Evolutionary conservation across 2,113 vertebrate genomes (phyloP).

Genomic region (Amphilophus citrinellus): DNA sequence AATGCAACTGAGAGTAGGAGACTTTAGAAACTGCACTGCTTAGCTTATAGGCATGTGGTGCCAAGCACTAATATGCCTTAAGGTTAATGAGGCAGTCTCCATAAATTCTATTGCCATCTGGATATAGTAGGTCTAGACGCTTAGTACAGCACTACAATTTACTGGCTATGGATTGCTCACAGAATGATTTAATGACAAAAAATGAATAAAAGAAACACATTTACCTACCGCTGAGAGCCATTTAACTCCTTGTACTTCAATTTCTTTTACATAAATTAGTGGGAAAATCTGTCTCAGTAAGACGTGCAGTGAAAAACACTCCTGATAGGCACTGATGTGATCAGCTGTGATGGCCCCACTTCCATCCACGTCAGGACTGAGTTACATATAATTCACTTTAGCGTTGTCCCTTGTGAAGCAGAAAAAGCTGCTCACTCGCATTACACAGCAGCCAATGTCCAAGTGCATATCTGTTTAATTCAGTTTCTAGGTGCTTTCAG

Average conservation of each 20-base stretch:
- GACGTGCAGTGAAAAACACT: background rate
- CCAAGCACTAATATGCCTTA: conserved; percentile 77
- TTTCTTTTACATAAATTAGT: background rate
- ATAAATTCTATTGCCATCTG: conserved; percentile 81
- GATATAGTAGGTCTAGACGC: conserved; percentile 68
- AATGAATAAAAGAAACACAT: conserved; percentile 21
- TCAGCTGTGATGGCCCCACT: conserved; percentile 43
- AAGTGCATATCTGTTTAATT: conserved; percentile 59
- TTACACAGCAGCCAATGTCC: conserved; percentile 24
- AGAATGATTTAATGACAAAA: conserved; percentile 45
- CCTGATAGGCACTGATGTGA: conserved; percentile 38
- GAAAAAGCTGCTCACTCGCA: conserved; percentile 5
- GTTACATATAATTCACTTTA: conserved; percentile 72
- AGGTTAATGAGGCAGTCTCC: conserved; percentile 83
- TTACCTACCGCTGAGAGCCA: background rate
- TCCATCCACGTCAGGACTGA: conserved; percentile 48
- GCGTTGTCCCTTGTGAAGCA: conserved; percentile 51
- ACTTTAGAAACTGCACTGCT: conserved; percentile 49
- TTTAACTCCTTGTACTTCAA: background rate
- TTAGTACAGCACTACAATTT: conserved; percentile 62
- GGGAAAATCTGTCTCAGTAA: background rate
- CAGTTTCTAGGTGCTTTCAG: conserved; percentile 49
- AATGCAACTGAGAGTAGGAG: conserved; percentile 57
- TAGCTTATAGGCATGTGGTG: conserved; percentile 63
- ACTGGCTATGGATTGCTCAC: conserved; percentile 48